Evolutionary conservation across 2,797 vertebrate genomes (phyloP), one percentile per base, ranked within the genome.

Genomic region (Sebastes elongatus): DNA sequence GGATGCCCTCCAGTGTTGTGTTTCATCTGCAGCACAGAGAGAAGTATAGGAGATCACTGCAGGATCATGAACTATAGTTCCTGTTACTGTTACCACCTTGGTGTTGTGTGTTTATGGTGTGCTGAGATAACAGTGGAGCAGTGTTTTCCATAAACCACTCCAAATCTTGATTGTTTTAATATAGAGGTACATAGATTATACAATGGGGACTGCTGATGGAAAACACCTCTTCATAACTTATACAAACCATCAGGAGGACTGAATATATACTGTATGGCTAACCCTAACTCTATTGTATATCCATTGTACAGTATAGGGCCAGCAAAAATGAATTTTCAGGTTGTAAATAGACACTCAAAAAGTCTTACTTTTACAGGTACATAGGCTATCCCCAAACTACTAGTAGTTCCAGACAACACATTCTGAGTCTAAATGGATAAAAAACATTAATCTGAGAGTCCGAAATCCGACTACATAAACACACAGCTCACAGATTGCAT

Each of bases 11-110:
- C 28, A 81, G 71, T 66, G 57, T 42, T 71, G 2, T 33, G 59
- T 85, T 86, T 81, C 57, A 67, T 64, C 56, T 84, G 60, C 71
- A 73, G 60, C 23, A 49, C 7, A 23, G 33, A 63, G 52, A 77
- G 56, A 70, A 65, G 55, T 22, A 7, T 14, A 33, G 38, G 5
- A 5, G 28, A 59, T 80, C 18, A 33, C 13, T 62, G n/a, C 46
- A 77, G 73, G 65, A 20, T 71, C 42, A 66, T 42, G 38, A 78
- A 53, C 60, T 74, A 11, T 32, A 72, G 72, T 69, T 28, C 18
- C 46, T 49, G 18, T 49, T 20, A 53, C 38, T 32, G 35, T 86
- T 80, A 59, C 35, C 23, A 59, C 35, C n/a, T 53, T 68, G 35
- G 38, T 70, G 69, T 33, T 76, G 16, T 25, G 9, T 72, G 64